Evolutionary conservation across 2,113 vertebrate genomes (phyloP), one percentile per base, ranked within the genome.

Genomic region (Bostrychus sinensis): DNA sequence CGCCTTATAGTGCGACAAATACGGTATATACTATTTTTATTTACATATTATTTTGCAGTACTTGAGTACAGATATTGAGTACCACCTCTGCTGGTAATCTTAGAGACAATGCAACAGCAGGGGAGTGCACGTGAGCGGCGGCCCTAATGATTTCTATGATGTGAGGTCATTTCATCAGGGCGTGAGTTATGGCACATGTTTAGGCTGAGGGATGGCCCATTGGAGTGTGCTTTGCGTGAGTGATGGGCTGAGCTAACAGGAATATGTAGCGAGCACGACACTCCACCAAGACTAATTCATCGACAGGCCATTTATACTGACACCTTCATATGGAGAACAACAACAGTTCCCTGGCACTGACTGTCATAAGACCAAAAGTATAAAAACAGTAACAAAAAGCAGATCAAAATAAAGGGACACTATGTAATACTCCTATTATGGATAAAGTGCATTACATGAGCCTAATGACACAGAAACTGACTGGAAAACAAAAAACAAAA

Each of bases 221-320:
- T 39, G 14, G 62, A 51, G 72, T 48, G 67, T 22, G 56, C 50
- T 70, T 57, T 66, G 19, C 66, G 36, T 73, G 28, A 81, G 58
- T 26, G 61, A 86, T 81, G 64, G 53, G 54, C 57, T 38, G 14
- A 12, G 64, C 66, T 77, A 75, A 77, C 48, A 58, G 59, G 68
- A 55, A 70, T 71, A 32, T 60, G 39, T 70, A 64, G 25, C 26
- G 58, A 64, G 50, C 54, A 34, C 28, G 64, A 73, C 25, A 62
- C 23, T 61, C 57, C 42, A 78, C 16, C 20, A 62, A 58, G 74
- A 72, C 56, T 57, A 34, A 80, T 72, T 66, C 54, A 46, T 50
- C 32, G 26, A 55, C 51, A 26, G 36, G 62, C 32, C 53, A 42
- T 60, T 70, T 30, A 54, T 57, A 62, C 77, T 50, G 51, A 72